Conservation (phyloP, 2,113 vertebrate genomes). For the Dicerorhinus sumatrensis region DNA sequence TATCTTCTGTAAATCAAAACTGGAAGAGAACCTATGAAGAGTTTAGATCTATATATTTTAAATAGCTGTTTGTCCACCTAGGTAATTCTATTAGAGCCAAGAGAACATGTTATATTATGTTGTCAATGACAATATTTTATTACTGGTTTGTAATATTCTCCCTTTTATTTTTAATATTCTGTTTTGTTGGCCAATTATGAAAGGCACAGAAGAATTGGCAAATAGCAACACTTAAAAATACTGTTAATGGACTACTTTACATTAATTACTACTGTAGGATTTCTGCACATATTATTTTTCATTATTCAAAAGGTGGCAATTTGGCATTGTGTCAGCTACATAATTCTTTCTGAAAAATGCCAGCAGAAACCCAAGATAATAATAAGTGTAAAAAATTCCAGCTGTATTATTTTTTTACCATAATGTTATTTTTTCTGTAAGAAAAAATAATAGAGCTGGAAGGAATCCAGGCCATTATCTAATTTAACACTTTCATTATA, state of each 20-base stretch:
- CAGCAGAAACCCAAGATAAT: background rate
- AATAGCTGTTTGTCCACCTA: background rate
- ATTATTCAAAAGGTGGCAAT: slow-evolving; percentile 9
- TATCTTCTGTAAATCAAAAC: background rate
- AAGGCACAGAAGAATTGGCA: background rate
- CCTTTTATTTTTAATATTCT: background rate
- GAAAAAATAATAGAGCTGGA: background rate
- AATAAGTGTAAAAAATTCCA: background rate
- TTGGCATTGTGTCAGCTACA: background rate
- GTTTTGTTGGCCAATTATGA: background rate
- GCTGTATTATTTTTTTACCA: background rate
- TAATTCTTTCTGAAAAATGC: slow-evolving; percentile 14
- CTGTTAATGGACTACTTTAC: slow-evolving; percentile 8
- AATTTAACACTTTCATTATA: background rate
- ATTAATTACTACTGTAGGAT: slow-evolving; percentile 3
- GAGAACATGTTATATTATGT: background rate
- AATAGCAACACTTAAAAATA: background rate
- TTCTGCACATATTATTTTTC: background rate
- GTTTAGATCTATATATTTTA: background rate
- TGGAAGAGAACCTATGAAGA: background rate
- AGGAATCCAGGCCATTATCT: background rate
- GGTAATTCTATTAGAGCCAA: background rate
- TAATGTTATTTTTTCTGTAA: background rate
- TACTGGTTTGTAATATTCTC: background rate
- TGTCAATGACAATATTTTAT: background rate